Base-by-base conservation (phyloP, 92 coral and sea anemone genomes). In the Anthopleura xanthogrammica region DNA sequence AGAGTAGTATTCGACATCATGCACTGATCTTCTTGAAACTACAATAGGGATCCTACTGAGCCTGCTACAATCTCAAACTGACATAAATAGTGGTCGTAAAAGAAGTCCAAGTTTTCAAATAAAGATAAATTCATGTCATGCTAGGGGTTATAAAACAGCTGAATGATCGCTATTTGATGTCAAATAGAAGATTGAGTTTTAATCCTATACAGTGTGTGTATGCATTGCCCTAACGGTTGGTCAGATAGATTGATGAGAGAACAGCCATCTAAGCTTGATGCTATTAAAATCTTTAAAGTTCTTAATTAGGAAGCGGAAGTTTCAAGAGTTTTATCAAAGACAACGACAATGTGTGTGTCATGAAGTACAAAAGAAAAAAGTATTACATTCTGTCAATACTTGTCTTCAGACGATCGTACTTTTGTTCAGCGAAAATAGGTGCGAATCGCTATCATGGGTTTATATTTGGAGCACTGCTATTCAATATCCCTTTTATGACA, bases 271-370 rank as follows among this genome's bases (percentile, higher is more conserved):
- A 79, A 79, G 46, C 56, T 50, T 83, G 58, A 84, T 77, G 87
- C 80, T 84, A 75, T 84, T 76, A 84, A 52, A 82, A 40, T 39
- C 85, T 73, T 52, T 52, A 75, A 75, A 82, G 50, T 78, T 78
- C 81, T 79, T 78, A 76, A 85, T 57, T 79, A 60, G 88, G 52
- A 85, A 66, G 52, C 88, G 88, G 88, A 85, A 85, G 88, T 79
- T 85, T 85, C 60, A 85, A 85, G 88, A 57, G 88, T 79, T 78
- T 66, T 64, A 48, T 17, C 74, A 68, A 48, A 68, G 84, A 70
- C 84, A 24, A 46, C 80, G 80, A 77, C 64, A 78, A 66, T 80
- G 77, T 52, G 64, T 70, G 77, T 65, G 84, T 52, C 75, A 62
- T 64, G 70, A 46, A 41, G 58, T 80, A 39, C 41, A 43, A 64